Conservation (phyloP, 2,888 invertebrate genomes). For the Leptinotarsa rubiginosa region DNA sequence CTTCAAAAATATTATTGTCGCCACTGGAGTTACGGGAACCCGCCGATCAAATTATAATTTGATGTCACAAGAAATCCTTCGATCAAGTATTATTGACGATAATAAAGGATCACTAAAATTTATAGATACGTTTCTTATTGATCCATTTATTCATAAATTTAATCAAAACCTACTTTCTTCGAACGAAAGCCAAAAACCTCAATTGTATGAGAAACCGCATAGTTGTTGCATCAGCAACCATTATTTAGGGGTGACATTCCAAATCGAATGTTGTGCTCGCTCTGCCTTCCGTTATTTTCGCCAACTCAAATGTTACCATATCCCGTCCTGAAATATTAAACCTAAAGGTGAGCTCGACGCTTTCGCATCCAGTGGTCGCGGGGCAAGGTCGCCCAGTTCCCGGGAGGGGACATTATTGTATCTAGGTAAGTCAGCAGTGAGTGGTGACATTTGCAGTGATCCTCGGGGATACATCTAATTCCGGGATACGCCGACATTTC, state of each 20-base stretch:
- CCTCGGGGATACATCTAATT: conserved; percentile 65
- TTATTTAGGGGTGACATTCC: background rate
- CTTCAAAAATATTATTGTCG: no score
- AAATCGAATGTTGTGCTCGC: background rate
- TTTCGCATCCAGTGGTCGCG: background rate
- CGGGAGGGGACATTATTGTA: conserved; percentile 64
- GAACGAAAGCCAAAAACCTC: background rate
- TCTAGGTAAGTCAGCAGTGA: conserved; percentile 63
- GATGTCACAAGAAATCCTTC: no score
- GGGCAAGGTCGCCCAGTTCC: conserved; percentile 49
- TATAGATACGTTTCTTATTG: no score
- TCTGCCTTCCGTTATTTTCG: background rate
- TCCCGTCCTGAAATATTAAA: conserved; percentile 17
- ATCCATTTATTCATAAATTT: no score
- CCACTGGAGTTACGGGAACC: no score
- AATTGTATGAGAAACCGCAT: background rate
- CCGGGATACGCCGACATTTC: conserved; percentile 64
- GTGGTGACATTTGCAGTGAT: conserved; percentile 65
- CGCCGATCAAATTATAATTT: no score
- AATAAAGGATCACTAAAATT: no score
- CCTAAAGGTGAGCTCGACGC: background rate
- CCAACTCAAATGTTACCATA: conserved; percentile 2
- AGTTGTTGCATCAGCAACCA: background rate
- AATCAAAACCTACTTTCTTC: background rate
- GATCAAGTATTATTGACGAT: no score